phyloP scores from a whole-genome alignment of 2,113 vertebrate genomes.

The Nothoprocta perdicaria region DNA sequence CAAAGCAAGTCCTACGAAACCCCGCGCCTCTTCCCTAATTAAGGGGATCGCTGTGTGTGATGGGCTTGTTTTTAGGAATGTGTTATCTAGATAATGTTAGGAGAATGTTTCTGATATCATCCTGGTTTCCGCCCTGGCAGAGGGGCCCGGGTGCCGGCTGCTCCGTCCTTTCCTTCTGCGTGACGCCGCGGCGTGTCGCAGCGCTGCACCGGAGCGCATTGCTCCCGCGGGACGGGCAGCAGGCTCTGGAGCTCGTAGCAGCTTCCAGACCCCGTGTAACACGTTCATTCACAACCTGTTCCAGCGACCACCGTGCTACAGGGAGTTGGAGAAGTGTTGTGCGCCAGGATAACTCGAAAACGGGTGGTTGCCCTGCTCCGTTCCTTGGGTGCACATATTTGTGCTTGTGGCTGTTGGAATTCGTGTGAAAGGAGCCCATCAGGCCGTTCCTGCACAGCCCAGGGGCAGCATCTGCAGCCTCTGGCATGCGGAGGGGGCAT shows the following conservation, averaged over 20 bases:
- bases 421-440: no score
- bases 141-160: background rate
- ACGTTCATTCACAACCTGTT: background rate
- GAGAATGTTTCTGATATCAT: background rate
- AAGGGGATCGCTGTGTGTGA: background rate
- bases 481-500: no score
- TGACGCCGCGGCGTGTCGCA: accelerated
- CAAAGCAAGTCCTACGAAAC: background rate
- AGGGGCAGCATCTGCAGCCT: background rate
- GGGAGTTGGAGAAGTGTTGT: background rate
- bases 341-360: background rate
- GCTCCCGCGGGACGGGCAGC: accelerated
- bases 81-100: no score
- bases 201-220: background rate
- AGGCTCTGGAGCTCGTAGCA: background rate
- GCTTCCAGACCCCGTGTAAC: background rate
- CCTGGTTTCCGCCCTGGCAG: background rate
- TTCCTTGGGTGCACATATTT: background rate
- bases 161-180: background rate
- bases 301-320: background rate
- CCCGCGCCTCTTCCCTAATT: accelerated
- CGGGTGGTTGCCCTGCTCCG: accelerated
- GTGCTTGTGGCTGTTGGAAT: background rate
- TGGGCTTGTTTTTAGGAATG: background rate
- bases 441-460: background rate